Base-by-base conservation (phyloP, 2,888 invertebrate genomes). In the Cerastis leucographa region DNA sequence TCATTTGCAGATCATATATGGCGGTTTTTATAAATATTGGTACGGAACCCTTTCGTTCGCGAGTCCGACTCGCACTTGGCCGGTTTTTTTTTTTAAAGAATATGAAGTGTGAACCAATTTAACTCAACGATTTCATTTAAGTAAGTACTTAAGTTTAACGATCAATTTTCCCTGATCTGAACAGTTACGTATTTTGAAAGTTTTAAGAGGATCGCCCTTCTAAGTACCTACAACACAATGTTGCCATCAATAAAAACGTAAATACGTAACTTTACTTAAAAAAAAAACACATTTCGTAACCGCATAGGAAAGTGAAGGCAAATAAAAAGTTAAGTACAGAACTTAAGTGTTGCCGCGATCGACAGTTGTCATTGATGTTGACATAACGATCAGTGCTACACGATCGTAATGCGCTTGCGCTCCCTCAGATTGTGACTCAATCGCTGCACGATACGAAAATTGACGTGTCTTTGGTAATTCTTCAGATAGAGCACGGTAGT, bases 331-430 rank as follows among this genome's bases (percentile, higher is more conserved):
- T 35, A 75, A 49, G 44, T 35, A 29, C 70, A 64, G 40, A 67
- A 56, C 44, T 49, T 29, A 67, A 73, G 71, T 81, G 82, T 70
- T 56, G 25, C 69, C 51, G 61, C 22, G 81, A 56, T 75, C 71
- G 59, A 25, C n/a, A 44, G 51, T 54, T 54, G 42, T 54, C 51
- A 29, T 22, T 22, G 62, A 49, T 82, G 61, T 83, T 74, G 78
- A 74, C 83, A 82, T 25, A 83, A 77, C 71, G 86, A 74, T 77
- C 83, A 44, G 56, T 49, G 78, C 61, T 76, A 72, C 66, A 76
- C 76, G 64, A 67, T 72, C 69, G 72, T 40, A 67, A 42, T 85
- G 83, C 73, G 67, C 59, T 71, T 77, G 29, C 69, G 46, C 44
- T 42, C 35, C 22, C 67, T 29, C 25, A 61, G 65, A 71, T 68